A percentile compares a stretch with the other conserved stretches of the same genome.
phyloP scores from a whole-genome alignment of 2,797 vertebrate species.

The Enteromius treurensis region DNA sequence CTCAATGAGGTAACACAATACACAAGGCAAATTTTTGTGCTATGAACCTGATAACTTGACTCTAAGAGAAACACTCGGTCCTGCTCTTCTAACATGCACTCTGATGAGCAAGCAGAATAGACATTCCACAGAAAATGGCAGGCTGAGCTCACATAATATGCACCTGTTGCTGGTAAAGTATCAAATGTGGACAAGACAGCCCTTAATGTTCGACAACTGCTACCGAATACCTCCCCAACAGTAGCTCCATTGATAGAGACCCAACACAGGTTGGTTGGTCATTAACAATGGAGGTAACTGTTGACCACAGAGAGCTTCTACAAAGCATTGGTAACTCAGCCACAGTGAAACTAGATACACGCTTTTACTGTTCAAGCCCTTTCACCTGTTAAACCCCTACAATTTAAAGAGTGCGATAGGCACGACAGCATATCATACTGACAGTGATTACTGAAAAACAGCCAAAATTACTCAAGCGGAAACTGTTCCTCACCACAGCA shows the following conservation, averaged over 20 bases:
- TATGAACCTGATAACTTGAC: conserved; percentile 15
- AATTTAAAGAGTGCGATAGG: conserved; percentile 14
- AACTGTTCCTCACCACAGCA: neutral
- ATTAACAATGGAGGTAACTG: conserved; percentile 48
- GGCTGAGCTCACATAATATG: conserved; percentile 44
- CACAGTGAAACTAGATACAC: conserved; percentile 34
- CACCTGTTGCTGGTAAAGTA: conserved; percentile 53
- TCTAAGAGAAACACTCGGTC: conserved; percentile 11
- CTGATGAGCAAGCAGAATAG: conserved; percentile 27
- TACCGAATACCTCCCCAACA: conserved; percentile 52
- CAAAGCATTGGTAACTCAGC: conserved; percentile 14
- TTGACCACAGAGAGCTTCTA: conserved; percentile 41
- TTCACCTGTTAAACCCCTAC: conserved; percentile 40
- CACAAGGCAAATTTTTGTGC: neutral
- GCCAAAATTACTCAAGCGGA: conserved; percentile 1
- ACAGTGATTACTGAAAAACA: conserved; percentile 21
- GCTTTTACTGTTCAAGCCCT: conserved; percentile 21
- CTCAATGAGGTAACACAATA: conserved; percentile 5
- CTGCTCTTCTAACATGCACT: conserved; percentile 24
- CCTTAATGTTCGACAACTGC: conserved; percentile 36
- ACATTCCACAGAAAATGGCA: conserved; percentile 39
- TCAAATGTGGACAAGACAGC: conserved; percentile 45
- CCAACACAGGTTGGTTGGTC: conserved; percentile 15
- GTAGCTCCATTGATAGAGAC: conserved; percentile 48
- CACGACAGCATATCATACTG: neutral